Conservation (phyloP, 2,888 invertebrate species). For the Drosophila neotestacea region DNA sequence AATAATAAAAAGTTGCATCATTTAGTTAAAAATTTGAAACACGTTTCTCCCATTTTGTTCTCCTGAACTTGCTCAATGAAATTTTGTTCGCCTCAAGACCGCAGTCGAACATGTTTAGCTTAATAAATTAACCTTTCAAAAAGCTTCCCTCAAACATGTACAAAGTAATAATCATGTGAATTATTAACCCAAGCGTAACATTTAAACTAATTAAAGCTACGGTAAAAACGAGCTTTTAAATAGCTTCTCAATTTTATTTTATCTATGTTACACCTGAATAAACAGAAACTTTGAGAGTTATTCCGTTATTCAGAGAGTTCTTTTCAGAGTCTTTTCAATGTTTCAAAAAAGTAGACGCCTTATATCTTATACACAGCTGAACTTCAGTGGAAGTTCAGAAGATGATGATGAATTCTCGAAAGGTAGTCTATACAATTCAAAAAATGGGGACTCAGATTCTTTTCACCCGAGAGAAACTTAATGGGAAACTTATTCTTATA, state of each 20-base stretch:
- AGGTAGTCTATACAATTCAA: neutral
- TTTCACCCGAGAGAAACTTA: no score
- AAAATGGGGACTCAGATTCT: no score
- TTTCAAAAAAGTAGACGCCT: neutral
- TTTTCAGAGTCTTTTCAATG: neutral
- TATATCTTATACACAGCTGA: neutral
- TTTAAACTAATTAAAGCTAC: conserved; percentile 14
- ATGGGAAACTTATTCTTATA: no score
- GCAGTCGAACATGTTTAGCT: conserved; percentile 40
- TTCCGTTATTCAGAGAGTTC: neutral
- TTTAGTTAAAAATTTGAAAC: conserved; percentile 28
- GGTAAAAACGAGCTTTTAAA: conserved; percentile 5
- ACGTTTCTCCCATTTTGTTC: conserved; percentile 37
- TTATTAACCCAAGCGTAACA: conserved; percentile 15
- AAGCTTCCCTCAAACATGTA: neutral
- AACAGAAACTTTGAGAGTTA: conserved; percentile 1
- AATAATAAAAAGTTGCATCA: conserved; percentile 26
- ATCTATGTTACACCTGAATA: conserved; percentile 9
- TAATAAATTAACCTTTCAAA: conserved; percentile 25
- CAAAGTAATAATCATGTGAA: neutral
- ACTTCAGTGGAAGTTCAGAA: neutral
- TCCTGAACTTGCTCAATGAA: conserved; percentile 46
- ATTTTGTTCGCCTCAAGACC: conserved; percentile 36
- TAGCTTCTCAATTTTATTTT: neutral
- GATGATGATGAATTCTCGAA: conserved; percentile 1